A percentile compares a stretch with the other conserved stretches of the same genome.
Evolutionary conservation across 2,113 vertebrate genomes (phyloP).

Genomic region (Protomyctophum bolini): DNA sequence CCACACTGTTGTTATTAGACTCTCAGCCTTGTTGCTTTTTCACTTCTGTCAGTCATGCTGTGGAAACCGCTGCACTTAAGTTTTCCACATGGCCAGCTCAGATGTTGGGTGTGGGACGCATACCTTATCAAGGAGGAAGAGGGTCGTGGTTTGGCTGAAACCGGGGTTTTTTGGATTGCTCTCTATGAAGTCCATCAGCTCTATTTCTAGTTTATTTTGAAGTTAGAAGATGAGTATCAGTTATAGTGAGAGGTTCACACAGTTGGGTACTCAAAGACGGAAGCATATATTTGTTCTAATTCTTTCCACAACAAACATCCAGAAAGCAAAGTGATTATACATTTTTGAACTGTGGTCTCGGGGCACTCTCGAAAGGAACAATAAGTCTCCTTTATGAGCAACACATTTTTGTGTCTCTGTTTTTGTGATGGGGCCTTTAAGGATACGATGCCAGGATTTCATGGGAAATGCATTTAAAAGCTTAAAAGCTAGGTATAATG

Average conservation of each 20-base stretch:
- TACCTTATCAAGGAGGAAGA: slow-evolving; percentile 53
- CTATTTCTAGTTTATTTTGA: slow-evolving; percentile 45
- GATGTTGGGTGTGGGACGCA: slow-evolving; percentile 38
- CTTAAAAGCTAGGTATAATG: no score
- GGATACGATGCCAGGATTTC: slow-evolving; percentile 70
- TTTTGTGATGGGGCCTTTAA: slow-evolving; percentile 44
- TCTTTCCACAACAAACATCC: slow-evolving; percentile 58
- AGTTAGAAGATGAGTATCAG: slow-evolving; percentile 42
- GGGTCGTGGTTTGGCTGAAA: slow-evolving; percentile 5
- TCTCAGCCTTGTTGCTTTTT: neutral
- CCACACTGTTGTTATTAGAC: no score
- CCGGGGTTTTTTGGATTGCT: neutral
- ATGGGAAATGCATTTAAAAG: slow-evolving; percentile 66
- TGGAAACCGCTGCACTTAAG: slow-evolving; percentile 2
- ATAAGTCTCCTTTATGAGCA: slow-evolving; percentile 72
- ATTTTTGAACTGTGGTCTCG: slow-evolving; percentile 56
- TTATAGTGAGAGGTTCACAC: slow-evolving; percentile 32
- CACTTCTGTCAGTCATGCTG: slow-evolving; percentile 6
- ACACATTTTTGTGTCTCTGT: slow-evolving; percentile 56
- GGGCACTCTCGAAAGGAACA: slow-evolving; percentile 67
- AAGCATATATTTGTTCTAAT: slow-evolving; percentile 58
- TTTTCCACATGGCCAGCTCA: slow-evolving; percentile 18
- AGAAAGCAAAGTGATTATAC: slow-evolving; percentile 70
- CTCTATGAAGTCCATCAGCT: slow-evolving; percentile 45
- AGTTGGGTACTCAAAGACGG: slow-evolving; percentile 46